Base-by-base conservation (phyloP, 2,888 invertebrate species). In the Folsomia manolachei region DNA sequence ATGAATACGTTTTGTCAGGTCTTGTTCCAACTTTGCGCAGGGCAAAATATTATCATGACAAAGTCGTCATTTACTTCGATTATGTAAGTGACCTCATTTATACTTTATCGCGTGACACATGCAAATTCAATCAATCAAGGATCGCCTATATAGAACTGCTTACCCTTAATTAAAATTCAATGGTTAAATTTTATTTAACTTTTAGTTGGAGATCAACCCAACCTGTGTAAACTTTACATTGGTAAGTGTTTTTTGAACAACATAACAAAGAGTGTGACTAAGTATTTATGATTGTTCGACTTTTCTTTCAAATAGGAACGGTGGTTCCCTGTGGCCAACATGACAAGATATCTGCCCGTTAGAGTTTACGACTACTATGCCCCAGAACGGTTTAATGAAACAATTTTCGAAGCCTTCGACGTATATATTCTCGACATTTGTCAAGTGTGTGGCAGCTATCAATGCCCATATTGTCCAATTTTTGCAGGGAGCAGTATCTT, bases 261-360 rank as follows among this genome's bases (percentile, higher is more conserved):
- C n/a, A n/a, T n/a, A n/a, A n/a, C n/a, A n/a, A n/a, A n/a, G n/a
- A n/a, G n/a, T n/a, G n/a, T n/a, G n/a, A n/a, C n/a, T n/a, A n/a
- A n/a, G n/a, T n/a, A n/a, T n/a, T n/a, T n/a, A n/a, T n/a, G n/a
- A n/a, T n/a, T n/a, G n/a, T n/a, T n/a, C n/a, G n/a, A n/a, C n/a
- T n/a, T n/a, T n/a, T n/a, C n/a, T n/a, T n/a, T n/a, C n/a, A n/a
- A n/a, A n/a, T n/a, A n/a, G n/a, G 95, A 96, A 85, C 88, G 97
- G 79, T 97, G 96, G 96, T 92, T 89, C 85, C 97, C 97, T 0
- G 95, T 97, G 1, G 97, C 97, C 65, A 97, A 97, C 85, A 93
- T 96, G 92, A 95, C 97, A 0, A 88, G 94, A 63, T 95, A 93
- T 84, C 88, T 97, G 79, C 91, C 94, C 1, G 90, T 95, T 69